phyloP scores from a whole-genome alignment of 2,888 invertebrate genomes.

The Synanthedon tipuliformis region DNA sequence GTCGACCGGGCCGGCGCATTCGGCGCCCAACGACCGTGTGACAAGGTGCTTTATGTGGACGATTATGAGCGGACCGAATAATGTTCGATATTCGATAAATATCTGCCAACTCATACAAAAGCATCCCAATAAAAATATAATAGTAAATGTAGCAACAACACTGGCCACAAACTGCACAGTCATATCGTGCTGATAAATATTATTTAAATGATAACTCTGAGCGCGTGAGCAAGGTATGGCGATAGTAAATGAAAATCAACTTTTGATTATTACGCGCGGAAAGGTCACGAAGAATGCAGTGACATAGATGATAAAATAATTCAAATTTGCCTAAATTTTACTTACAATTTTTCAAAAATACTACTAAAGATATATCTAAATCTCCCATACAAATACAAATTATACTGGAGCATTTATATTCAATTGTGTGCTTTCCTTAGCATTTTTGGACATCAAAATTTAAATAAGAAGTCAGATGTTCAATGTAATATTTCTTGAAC shows the following conservation, averaged over 20 bases:
- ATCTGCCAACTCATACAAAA: slow-evolving; percentile 71
- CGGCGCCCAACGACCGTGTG: slow-evolving; percentile 69
- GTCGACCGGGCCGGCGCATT: slow-evolving; percentile 51
- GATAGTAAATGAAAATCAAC: slow-evolving; percentile 38
- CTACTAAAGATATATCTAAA: no score
- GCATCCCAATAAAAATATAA: slow-evolving; percentile 69
- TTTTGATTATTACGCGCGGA: no score
- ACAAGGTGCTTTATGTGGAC: slow-evolving; percentile 69
- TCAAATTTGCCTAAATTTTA: no score
- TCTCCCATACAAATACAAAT: no score
- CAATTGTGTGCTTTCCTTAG: no score
- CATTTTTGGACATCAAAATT: no score
- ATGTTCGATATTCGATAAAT: slow-evolving; percentile 69
- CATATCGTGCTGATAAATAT: slow-evolving; percentile 60
- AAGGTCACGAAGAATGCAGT: no score
- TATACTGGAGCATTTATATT: no score
- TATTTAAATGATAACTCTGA: slow-evolving; percentile 51
- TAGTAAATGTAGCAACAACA: slow-evolving; percentile 67
- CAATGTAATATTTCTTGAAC: no score
- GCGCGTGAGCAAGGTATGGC: slow-evolving; percentile 28
- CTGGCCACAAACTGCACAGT: slow-evolving; percentile 61
- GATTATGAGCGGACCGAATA: slow-evolving; percentile 67
- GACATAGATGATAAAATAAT: no score
- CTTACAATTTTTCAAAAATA: no score
- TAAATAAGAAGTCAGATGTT: no score